Evolutionary conservation across 2,113 vertebrate genomes (phyloP), one percentile per base, ranked within the genome.

Genomic region (Chamaetylas fuelleborni): DNA sequence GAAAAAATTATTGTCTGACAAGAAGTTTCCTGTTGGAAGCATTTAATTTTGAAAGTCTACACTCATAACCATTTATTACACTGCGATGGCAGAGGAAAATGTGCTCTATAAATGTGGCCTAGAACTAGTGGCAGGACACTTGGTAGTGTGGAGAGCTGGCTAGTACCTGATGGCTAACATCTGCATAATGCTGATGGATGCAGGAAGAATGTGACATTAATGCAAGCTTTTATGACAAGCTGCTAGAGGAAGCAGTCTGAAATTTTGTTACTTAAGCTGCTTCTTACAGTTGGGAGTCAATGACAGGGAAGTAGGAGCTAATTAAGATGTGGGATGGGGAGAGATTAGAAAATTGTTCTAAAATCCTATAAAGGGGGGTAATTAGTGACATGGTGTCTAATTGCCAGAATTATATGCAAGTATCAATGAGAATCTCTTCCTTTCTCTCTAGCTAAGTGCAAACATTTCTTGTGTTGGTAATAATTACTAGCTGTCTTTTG

Each of bases 341-440:
- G 38, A 86, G 50, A 93, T 86, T 84, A 91, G 91, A 74, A 74
- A 88, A 84, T 66, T 74, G 65, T 79, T 93, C 34, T 50, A 48
- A 89, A 91, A 81, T 60, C 29, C 64, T 76, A 12, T 58, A 78
- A 78, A 81, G 80, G 69, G 36, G 43, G 65, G 29, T 79, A 93
- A 88, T 92, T 90, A 86, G 76, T 81, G 73, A 77, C 53, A 71
- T 40, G 38, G 40, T 36, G 31, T 74, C 77, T 92, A 90, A 86
- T 58, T 88, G 56, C 38, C 80, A 88, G 67, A 91, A 84, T 73
- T 73, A 65, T 18, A 45, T 62, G 58, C 47, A 50, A 89, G 78
- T 78, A 88, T 36, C 69, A 57, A 14, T 31, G 9, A 70, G 34
- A 86, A 60, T 45, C 19, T 71, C 51, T 66, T 78, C 56, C 36